Percentiles rank a stretch among this genome's conserved stretches.
These are phyloP conservation scores for Microplitis mediator DNA, from an alignment of 1,140 invertebrate genomes.

Conservation along the genomic window DNA sequence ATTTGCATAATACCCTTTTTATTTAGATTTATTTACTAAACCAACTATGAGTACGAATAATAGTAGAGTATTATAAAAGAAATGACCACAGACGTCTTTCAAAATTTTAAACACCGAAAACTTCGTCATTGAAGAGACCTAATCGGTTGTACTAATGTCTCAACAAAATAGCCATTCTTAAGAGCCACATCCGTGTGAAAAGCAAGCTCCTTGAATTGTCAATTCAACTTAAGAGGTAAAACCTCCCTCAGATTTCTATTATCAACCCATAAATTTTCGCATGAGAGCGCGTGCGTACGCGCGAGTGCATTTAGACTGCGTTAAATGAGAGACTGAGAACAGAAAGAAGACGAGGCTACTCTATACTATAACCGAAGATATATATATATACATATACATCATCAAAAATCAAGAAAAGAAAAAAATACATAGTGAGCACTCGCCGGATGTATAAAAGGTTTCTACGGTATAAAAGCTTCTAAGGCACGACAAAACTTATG, in stretches of 20 bases:
- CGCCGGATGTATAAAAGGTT: constrained; percentile 25
- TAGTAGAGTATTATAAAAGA: not conserved
- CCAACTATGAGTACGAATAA: constrained; percentile 2
- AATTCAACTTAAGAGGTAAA: constrained; percentile 9
- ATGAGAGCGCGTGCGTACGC: constrained; percentile 1
- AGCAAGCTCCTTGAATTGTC: not conserved
- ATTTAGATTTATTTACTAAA: not conserved
- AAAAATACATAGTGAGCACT: not conserved
- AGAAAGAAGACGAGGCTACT: not conserved
- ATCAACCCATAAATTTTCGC: constrained; percentile 24
- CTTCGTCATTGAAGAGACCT: not conserved
- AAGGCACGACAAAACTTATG: constrained; percentile 12
- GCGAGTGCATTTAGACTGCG: not conserved
- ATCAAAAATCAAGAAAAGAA: not conserved
- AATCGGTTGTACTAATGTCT: not conserved
- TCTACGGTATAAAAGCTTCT: not conserved
- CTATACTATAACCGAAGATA: not conserved
- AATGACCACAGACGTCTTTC: constrained; percentile 7
- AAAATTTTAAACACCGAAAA: not conserved
- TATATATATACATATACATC: not conserved
- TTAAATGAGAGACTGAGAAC: not conserved
- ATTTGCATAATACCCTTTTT: not conserved
- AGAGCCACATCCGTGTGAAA: constrained; percentile 12
- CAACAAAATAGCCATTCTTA: constrained; percentile 11
- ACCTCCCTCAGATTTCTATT: constrained; percentile 5